These are phyloP conservation scores for Hemithea aestivaria DNA, from an alignment of 2,888 invertebrate species.

Conservation along the genomic window DNA sequence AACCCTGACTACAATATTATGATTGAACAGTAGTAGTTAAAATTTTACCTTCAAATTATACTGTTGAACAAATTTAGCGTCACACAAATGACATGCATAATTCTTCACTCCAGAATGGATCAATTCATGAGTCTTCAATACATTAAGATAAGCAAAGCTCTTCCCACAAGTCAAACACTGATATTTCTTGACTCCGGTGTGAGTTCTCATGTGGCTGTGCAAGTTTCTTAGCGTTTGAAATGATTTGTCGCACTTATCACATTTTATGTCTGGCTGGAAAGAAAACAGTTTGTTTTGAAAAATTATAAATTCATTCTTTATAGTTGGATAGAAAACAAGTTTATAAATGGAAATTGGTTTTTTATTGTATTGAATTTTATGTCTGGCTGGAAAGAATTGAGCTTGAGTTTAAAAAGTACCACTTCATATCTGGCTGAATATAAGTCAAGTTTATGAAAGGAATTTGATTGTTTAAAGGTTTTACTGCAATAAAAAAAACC, in stretches of 20 bases:
- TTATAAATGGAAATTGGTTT: too few species aligned
- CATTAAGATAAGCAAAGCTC: constrained; percentile 82
- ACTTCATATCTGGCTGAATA: too few species aligned
- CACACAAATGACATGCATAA: constrained; percentile 84
- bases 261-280: constrained; percentile 70
- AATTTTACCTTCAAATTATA: constrained; percentile 65
- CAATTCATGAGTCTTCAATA: constrained; percentile 84
- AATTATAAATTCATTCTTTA: too few species aligned
- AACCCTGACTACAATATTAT: too few species aligned
- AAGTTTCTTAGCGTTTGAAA: constrained; percentile 79
- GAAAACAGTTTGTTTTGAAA: not conserved
- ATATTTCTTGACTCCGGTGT: constrained; percentile 80
- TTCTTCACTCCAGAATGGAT: constrained; percentile 85
- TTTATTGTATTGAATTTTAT: too few species aligned
- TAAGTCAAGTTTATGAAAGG: too few species aligned
- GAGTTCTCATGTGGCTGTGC: constrained; percentile 80
- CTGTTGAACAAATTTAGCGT: constrained; percentile 73
- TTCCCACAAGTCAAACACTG: constrained; percentile 81
- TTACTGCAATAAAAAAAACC: too few species aligned
- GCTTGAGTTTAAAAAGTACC: too few species aligned
- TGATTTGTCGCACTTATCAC: constrained; percentile 65
- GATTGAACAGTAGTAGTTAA: not conserved
- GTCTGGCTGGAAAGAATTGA: too few species aligned
- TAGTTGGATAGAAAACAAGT: too few species aligned
- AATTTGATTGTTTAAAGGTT: too few species aligned